These are phyloP conservation scores for Nettapus auritus DNA, from an alignment of 2,113 vertebrate species.

Conservation along the genomic window DNA sequence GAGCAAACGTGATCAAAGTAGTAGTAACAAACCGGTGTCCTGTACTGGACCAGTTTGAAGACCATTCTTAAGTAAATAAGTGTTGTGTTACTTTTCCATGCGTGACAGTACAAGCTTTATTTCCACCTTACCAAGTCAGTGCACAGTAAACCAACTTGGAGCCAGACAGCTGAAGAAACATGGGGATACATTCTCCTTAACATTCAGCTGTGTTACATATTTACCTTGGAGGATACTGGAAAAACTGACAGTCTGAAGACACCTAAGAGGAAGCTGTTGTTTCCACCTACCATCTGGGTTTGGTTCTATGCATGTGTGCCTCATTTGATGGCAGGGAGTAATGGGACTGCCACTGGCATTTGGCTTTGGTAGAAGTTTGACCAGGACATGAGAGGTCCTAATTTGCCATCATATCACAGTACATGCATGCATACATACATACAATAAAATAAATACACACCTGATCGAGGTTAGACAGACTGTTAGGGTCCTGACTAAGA, in stretches of 20 bases:
- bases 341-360: not conserved
- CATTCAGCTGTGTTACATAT: not conserved
- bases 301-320: not conserved
- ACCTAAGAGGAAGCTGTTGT: not conserved
- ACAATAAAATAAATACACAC: conserved; percentile 69
- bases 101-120: not conserved
- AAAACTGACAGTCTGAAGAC: not conserved
- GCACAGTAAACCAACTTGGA: not conserved
- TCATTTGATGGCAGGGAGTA: not conserved
- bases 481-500: conserved; percentile 98
- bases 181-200: not conserved
- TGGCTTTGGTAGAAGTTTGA: not conserved
- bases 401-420: not conserved
- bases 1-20: not conserved
- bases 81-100: not conserved
- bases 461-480: conserved; percentile 97
- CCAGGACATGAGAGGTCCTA: not conserved
- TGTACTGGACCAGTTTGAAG: not conserved
- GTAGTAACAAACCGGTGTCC: not conserved
- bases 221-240: not conserved
- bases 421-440: not conserved
- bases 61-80: not conserved
- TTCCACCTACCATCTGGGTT: not conserved
- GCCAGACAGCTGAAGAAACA: not conserved
- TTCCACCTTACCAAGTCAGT: not conserved